Evolutionary conservation across 1,140 invertebrate genomes (phyloP).

Genomic region (Drosophila lacteicornis): DNA sequence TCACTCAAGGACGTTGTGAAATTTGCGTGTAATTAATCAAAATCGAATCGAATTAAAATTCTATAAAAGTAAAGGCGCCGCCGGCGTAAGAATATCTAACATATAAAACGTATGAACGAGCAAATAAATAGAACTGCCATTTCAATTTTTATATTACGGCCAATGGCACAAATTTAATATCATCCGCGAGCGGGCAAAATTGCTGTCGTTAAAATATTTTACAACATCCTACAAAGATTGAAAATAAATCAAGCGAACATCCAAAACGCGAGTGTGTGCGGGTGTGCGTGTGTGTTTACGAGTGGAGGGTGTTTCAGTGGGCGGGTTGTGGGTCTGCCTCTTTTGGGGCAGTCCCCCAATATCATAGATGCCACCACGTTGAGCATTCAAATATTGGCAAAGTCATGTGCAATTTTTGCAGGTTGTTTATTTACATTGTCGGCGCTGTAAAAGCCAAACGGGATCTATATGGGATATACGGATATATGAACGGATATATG

Average conservation of each 20-base stretch:
- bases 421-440: slow-evolving; percentile 61
- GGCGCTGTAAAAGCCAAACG: slow-evolving; percentile 43
- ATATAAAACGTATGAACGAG: slow-evolving; percentile 31
- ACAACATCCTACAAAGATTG: slow-evolving; percentile 59
- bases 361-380: slow-evolving; percentile 22
- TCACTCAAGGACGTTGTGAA: neutral
- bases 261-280: slow-evolving; percentile 5
- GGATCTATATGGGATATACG: slow-evolving; percentile 3
- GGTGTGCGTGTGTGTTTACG: slow-evolving; percentile 22
- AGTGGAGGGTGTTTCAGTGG: slow-evolving; percentile 12
- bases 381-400: slow-evolving; percentile 51
- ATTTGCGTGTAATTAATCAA: slow-evolving; percentile 34
- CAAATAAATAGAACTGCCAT: slow-evolving; percentile 44
- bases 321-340: slow-evolving; percentile 7
- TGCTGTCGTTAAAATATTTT: slow-evolving; percentile 53
- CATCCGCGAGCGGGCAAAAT: slow-evolving; percentile 38
- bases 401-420: slow-evolving; percentile 42
- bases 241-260: slow-evolving; percentile 49
- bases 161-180: slow-evolving; percentile 36
- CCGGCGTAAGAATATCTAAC: slow-evolving; percentile 6
- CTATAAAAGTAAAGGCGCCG: slow-evolving; percentile 18
- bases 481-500: neutral
- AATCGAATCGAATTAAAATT: slow-evolving; percentile 32
- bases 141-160: slow-evolving; percentile 38
- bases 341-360: slow-evolving; percentile 35